Evolutionary conservation across 2,113 vertebrate species (phyloP).

Genomic region (Diphyllodes magnificus): DNA sequence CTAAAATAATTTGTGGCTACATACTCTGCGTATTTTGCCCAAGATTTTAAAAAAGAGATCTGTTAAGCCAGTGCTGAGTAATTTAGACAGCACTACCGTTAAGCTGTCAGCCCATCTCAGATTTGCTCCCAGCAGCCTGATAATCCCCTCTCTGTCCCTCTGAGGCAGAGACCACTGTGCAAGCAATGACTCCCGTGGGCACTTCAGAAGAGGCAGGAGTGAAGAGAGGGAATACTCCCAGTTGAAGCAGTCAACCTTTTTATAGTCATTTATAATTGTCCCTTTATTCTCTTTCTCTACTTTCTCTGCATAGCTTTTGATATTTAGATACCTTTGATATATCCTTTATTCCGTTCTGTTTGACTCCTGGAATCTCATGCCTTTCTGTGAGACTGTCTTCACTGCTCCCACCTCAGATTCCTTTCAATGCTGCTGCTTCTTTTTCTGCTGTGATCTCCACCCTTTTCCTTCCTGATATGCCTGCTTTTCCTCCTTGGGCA

Average conservation of each 20-base stretch:
- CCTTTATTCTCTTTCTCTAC: background rate
- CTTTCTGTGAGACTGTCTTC: background rate
- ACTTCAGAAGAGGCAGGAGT: background rate
- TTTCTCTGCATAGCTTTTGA: background rate
- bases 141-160: background rate
- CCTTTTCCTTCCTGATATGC: background rate
- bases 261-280: background rate
- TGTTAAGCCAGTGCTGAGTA: background rate
- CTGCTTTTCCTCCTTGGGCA: background rate
- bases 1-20: background rate
- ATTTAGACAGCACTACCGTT: background rate
- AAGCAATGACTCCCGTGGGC: background rate
- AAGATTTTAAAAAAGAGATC: background rate
- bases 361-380: background rate
- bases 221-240: background rate
- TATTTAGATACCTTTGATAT: background rate
- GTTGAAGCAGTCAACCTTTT: background rate
- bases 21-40: background rate
- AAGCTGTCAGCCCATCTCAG: background rate
- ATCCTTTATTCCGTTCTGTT: background rate
- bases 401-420: background rate
- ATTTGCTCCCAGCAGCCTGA: background rate
- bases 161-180: background rate
- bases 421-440: background rate
- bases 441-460: background rate